A percentile compares a stretch with the other conserved stretches of the same genome.
Evolutionary conservation across 2,113 vertebrate genomes (phyloP).

Genomic region (Saccopteryx bilineata): DNA sequence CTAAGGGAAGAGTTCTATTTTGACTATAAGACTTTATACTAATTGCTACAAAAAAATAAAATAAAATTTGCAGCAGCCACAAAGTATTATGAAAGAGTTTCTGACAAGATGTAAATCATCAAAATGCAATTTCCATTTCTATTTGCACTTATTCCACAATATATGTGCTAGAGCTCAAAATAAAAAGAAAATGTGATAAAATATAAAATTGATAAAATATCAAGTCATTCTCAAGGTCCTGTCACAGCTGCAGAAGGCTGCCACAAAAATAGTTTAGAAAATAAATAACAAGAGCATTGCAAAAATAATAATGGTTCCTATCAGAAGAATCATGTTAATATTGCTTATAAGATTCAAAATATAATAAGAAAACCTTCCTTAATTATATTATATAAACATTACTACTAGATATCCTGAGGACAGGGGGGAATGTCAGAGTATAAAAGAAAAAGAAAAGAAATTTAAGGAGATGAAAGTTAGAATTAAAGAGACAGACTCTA

Average conservation of each 20-base stretch:
- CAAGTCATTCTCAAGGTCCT: neutral
- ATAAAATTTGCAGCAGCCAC: constrained; percentile 45
- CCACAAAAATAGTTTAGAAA: neutral
- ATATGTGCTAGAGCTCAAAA: neutral
- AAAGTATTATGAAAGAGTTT: neutral
- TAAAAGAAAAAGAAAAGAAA: neutral
- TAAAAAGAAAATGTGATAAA: constrained; percentile 45
- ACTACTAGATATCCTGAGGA: neutral
- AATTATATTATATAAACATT: neutral
- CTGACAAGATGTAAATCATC: constrained; percentile 43
- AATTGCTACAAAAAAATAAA: neutral
- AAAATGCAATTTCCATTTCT: constrained; percentile 54
- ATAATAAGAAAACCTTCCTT: neutral
- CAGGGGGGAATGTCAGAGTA: neutral
- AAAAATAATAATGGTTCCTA: neutral
- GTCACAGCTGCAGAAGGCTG: neutral
- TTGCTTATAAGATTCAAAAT: neutral
- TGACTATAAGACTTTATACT: neutral
- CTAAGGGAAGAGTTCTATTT: neutral
- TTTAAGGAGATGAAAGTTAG: neutral
- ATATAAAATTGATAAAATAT: neutral
- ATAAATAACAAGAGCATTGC: neutral
- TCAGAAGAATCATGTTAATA: neutral
- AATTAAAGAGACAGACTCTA: neutral
- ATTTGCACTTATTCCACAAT: constrained; percentile 50